Base-by-base conservation (phyloP, 1,140 invertebrate species). In the Zaprionus gabonicus region DNA sequence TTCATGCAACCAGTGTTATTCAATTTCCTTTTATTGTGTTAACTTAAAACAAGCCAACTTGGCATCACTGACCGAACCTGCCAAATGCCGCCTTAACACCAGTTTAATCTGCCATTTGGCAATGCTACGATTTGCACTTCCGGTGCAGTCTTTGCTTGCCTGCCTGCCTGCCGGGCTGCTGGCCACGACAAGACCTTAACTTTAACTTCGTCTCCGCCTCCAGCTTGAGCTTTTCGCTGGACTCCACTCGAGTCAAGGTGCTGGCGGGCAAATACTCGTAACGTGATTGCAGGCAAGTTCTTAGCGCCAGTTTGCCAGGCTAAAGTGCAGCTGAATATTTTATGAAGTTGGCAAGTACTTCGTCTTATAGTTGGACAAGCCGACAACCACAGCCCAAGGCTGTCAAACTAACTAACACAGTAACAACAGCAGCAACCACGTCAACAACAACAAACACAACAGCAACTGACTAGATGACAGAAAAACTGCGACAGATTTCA, bases 281-380 rank as follows among this genome's bases (percentile, higher is more conserved):
- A 81, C 83, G 75, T 87, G 80, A 87, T 87, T 87, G 80, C 80
- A 87, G 67, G 81, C 82, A 84, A 87, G 84, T 88, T 87, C 83
- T 88, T 87, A 88, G 81, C 78, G 85, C 71, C 85, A 79, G 84
- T 81, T 88, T 88, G 81, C 66, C 55, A 76, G 78, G 71, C 71
- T 81, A 76, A 87, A 87, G 84, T 87, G 84, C 84, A 84, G 78
- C 81, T 87, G 84, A 87, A 87, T 87, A 88, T 87, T 87, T 87
- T 87, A 87, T 87, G 81, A 88, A 87, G 80, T 87, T 80, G 84
- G 74, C 68, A 78, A 88, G 84, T 64, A 84, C 84, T 87, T 78
- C 78, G 74, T 84, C 80, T 88, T 80, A 41, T 56, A 78, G 80
- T 83, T 72, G 67, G 76, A 66, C 67, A 76, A 58, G 41, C 70